Percentiles rank a stretch among this genome's conserved stretches.
Conservation (phyloP, 2,113 vertebrate species). For the Tetraodon nigroviridis region DNA sequence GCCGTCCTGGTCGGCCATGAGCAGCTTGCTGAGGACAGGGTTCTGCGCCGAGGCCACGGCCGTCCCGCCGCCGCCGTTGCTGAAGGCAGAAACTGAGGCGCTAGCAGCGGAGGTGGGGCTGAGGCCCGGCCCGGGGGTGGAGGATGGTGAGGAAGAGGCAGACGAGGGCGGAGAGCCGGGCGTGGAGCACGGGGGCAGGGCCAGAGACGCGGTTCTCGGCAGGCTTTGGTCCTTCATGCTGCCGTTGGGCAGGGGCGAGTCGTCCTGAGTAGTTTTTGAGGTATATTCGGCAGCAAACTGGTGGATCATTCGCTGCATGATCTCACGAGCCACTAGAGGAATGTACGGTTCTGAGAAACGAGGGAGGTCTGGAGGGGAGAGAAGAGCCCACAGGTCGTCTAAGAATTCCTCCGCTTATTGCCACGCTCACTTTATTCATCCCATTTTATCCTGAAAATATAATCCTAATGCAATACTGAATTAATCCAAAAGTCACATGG, state of each 20-base stretch:
- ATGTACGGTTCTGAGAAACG: slow-evolving; percentile 95
- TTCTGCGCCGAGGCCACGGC: slow-evolving; percentile 89
- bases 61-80: slow-evolving; percentile 49
- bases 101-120: slow-evolving; percentile 46
- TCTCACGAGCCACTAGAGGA: slow-evolving; percentile 98
- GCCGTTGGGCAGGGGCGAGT: slow-evolving; percentile 94
- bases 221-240: slow-evolving; percentile 98
- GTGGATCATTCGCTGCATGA: slow-evolving; percentile 99
- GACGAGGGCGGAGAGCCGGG: slow-evolving; percentile 59
- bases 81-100: slow-evolving; percentile 46
- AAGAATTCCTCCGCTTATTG: slow-evolving; percentile 25
- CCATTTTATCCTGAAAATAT: slow-evolving; percentile 38
- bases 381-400: slow-evolving; percentile 31
- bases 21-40: slow-evolving; percentile 97
- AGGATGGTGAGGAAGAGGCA: slow-evolving; percentile 68
- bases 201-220: slow-evolving; percentile 87
- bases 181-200: slow-evolving; percentile 46
- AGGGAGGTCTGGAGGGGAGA: slow-evolving; percentile 81
- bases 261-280: slow-evolving; percentile 99
- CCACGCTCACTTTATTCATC: slow-evolving; percentile 27
- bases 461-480: slow-evolving; percentile 52
- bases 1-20: slow-evolving; percentile 98
- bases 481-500: slow-evolving; percentile 52
- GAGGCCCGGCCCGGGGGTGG: slow-evolving; percentile 39
- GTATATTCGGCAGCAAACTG: slow-evolving; percentile 99